A percentile compares a stretch with the other conserved stretches of the same genome.
phyloP scores from a whole-genome alignment of 1,140 invertebrate species.

The Eupristina koningsbergeri region DNA sequence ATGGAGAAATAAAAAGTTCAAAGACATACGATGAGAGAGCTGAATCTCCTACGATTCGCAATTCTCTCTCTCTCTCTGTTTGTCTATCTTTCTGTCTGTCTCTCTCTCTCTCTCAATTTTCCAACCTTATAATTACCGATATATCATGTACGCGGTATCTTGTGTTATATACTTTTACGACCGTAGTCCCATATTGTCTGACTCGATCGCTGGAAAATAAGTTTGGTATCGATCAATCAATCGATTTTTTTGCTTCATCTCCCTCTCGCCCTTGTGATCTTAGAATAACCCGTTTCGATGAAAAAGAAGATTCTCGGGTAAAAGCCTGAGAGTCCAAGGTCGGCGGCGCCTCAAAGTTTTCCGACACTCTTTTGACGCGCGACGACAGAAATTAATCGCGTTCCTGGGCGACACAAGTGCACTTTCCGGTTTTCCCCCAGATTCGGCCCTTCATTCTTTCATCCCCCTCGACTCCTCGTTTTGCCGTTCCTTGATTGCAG shows the following conservation, averaged over 20 bases:
- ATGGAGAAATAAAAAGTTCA: neutral
- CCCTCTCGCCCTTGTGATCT: no score
- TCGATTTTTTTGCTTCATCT: no score
- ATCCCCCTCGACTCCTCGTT: no score
- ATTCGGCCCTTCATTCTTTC: no score
- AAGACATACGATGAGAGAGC: neutral
- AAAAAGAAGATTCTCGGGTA: neutral
- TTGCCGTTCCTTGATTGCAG: neutral
- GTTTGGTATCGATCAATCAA: neutral
- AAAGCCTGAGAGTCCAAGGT: no score
- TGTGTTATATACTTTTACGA: neutral
- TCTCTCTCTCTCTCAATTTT: neutral
- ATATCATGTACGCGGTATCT: neutral
- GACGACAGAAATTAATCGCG: neutral
- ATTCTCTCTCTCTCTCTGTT: no score
- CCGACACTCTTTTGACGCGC: neutral
- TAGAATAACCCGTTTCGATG: no score
- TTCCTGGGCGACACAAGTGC: neutral
- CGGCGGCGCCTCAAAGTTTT: no score
- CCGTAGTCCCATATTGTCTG: neutral
- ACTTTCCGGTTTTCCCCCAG: neutral
- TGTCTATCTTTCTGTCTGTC: neutral
- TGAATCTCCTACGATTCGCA: no score
- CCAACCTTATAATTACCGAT: neutral
- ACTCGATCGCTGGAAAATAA: neutral